Evolutionary conservation across 2,888 invertebrate species (phyloP), one percentile per base, ranked within the genome.

Genomic region (Rhingia campestris): DNA sequence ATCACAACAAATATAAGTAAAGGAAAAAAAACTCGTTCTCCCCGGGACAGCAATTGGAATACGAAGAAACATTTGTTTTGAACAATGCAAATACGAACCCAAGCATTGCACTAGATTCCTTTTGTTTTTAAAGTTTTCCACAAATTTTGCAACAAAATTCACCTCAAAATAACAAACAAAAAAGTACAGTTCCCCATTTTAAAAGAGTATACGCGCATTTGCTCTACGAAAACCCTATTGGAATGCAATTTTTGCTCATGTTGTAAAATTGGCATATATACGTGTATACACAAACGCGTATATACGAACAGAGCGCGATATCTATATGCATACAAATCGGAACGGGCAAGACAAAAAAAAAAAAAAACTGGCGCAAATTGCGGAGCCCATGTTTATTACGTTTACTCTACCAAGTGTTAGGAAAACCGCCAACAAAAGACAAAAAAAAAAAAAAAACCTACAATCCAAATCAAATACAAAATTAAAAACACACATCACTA

Each of bases 401-500:
- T 14, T 9, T 14, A 6, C 14, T 12, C 2, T 12, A 30, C 22
- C 2, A 41, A 41, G 41, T 41, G 41, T 14, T 10, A 12, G 3
- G 43, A 43, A 43, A 3, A 12, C 12, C 0, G 6, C n/a, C n/a
- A 53, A 43, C 53, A 9, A 56, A 56, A 30, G 14, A 61, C 45
- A 61, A 66, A 22, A 22, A 22, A 22, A 22, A 61, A 53, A 61
- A 66, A 22, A 22, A 22, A 22, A 22, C 1, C 22, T 22, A 22
- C 22, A 22, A 22, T 2, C 22, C 22, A 22, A n/a, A 53, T 35
- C 10, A 56, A 56, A 30, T 14, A 10, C 9, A 32, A 56, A 59
- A 47, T 35, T 10, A 64, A 61, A 53, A 61, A 66, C 51, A 80
- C 69, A 74, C 67, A 80, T 80, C 73, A 74, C 73, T 67, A 67